Conservation (phyloP, 2,797 vertebrate genomes). For the Argyrosomus regius region DNA sequence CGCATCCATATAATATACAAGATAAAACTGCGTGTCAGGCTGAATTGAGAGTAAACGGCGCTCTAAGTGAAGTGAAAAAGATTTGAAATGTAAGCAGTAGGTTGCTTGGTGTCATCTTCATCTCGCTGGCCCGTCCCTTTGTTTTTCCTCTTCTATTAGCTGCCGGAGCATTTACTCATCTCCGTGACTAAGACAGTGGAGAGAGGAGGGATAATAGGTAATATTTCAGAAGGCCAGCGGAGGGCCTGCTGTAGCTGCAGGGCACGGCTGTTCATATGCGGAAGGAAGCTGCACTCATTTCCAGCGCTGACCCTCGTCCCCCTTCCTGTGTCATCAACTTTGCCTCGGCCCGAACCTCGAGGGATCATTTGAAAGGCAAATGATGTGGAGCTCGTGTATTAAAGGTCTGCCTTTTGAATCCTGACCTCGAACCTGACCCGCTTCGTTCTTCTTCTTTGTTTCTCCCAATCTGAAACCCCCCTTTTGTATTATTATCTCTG, state of each 20-base stretch:
- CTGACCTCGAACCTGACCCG: conserved; percentile 36
- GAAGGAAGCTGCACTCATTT: conserved; percentile 59
- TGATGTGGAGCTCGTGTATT: conserved; percentile 58
- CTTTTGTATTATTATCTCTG: background rate
- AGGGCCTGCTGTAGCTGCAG: conserved; percentile 57
- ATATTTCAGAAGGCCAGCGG: conserved; percentile 67
- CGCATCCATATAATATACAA: conserved; percentile 29
- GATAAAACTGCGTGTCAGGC: conserved; percentile 42
- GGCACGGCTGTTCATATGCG: conserved; percentile 61
- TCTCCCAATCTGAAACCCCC: background rate
- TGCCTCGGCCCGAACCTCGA: conserved; percentile 49
- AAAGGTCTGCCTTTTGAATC: conserved; percentile 25
- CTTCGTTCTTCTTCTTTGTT: background rate
- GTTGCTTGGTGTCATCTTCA: conserved; percentile 54
- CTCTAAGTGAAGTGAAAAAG: conserved; percentile 22
- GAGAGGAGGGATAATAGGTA: conserved; percentile 66
- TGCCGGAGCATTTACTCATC: conserved; percentile 61
- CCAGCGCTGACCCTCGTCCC: conserved; percentile 46
- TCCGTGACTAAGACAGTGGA: conserved; percentile 56
- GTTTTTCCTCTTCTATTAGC: conserved; percentile 59
- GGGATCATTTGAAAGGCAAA: conserved; percentile 75
- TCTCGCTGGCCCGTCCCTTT: conserved; percentile 29
- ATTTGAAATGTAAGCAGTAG: conserved; percentile 46
- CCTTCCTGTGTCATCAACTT: conserved; percentile 59
- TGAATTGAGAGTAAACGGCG: conserved; percentile 32